These are phyloP conservation scores for Caenorhabditis remanei DNA, from an alignment of 1,140 invertebrate species.

Conservation along the genomic window DNA sequence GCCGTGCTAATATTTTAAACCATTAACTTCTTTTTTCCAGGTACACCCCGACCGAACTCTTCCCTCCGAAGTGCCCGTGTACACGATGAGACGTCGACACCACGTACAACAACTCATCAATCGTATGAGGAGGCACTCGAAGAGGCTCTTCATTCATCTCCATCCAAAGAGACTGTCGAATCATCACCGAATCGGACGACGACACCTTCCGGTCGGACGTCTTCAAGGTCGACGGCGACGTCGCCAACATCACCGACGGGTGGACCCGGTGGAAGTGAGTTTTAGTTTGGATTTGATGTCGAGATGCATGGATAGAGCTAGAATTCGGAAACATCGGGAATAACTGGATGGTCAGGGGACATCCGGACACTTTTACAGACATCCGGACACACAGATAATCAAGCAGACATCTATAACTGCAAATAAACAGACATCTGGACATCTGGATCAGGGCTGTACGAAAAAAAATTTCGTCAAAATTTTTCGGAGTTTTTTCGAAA, in stretches of 20 bases:
- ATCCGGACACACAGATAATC: no score
- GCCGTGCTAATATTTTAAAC: no score
- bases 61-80: background rate
- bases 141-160: conserved; percentile 8
- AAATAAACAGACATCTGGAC: no score
- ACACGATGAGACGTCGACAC: background rate
- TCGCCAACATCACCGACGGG: background rate
- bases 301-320: no score
- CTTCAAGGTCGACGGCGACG: background rate
- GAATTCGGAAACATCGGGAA: no score
- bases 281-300: background rate
- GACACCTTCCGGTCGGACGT: background rate
- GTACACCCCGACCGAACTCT: background rate
- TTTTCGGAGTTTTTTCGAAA: no score
- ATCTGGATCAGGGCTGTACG: no score
- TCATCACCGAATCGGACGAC: background rate
- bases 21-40: background rate
- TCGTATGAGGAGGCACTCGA: conserved; percentile 32
- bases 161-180: background rate
- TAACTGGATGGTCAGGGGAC: no score
- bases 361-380: no score
- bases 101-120: background rate
- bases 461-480: no score
- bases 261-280: background rate
- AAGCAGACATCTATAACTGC: no score